A percentile compares a stretch with the other conserved stretches of the same genome.
Evolutionary conservation across 2,888 invertebrate genomes (phyloP).

Genomic region (Noctua janthina): DNA sequence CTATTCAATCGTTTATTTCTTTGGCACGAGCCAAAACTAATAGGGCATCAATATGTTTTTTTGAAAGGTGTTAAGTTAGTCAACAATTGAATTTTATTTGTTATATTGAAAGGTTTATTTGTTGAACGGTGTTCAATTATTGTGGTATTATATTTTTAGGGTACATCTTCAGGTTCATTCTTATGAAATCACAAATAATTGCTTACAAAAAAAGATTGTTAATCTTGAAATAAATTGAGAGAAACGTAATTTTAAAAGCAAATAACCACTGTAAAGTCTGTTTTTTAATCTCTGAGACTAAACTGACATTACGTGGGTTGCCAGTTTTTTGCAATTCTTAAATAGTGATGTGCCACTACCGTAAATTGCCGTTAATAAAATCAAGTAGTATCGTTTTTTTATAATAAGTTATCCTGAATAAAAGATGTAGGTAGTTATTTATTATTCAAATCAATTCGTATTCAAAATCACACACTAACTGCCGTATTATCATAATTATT

Average conservation of each 20-base stretch:
- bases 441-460: too few species aligned
- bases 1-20: slow-evolving; percentile 52
- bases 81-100: slow-evolving; percentile 16
- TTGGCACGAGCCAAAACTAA: slow-evolving; percentile 69
- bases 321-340: too few species aligned
- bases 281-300: too few species aligned
- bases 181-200: not conserved
- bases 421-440: too few species aligned
- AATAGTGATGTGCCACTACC: too few species aligned
- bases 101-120: not conserved
- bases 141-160: slow-evolving; percentile 6
- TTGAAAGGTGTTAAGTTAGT: not conserved
- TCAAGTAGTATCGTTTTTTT: too few species aligned
- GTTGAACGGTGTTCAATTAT: slow-evolving; percentile 2
- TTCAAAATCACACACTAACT: too few species aligned
- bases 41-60: slow-evolving; percentile 57
- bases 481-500: too few species aligned
- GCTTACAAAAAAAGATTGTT: rapidly evolving
- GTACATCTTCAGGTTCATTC: not conserved
- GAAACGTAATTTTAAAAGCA: not conserved
- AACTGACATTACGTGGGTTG: too few species aligned
- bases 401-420: too few species aligned
- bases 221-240: not conserved
- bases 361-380: too few species aligned
- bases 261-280: not conserved